Evolutionary conservation across 2,113 vertebrate species (phyloP), one percentile per base, ranked within the genome.

Genomic region (Dissostichus mawsoni): DNA sequence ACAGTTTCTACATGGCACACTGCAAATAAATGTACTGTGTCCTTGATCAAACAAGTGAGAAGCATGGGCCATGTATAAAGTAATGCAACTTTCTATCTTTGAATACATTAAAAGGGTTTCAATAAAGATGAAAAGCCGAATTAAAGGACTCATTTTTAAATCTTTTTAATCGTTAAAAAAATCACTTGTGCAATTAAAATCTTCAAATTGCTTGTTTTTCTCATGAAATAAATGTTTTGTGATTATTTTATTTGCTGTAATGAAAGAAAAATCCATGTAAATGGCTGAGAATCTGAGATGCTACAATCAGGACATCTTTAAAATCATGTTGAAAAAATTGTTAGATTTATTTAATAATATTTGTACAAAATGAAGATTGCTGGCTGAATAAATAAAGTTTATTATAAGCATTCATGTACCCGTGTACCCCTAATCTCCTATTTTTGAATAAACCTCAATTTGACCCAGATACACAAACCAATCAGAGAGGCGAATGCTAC

Each of bases 381-480:
- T 18, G 8, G 18, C 8, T 53, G n/a, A 18, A 20, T 50, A 23
- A 33, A 65, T 45, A 5, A 29, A 48, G 25, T 4, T 36, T 20
- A 61, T 20, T 51, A 10, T 69, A 2, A 18, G 9, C 52, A 53
- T 53, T n/a, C 2, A 1, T 61, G 29, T 17, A 33, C 20, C 20
- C 20, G 20, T 20, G 20, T 29, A 41, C 36, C 8, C 16, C 17
- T 25, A 10, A 12, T n/a, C 33, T 11, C 18, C 3, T 33, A n/a
- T 41, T 10, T 29, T 23, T 29, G 33, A 51, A 50, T n/a, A 2
- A 4, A 33, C 55, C 18, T 45, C 13, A 18, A 62, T 20, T 55
- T 56, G 57, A 86, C 72, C 81, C 55, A 84, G 11, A 78, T 86
- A 12, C 20, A 47, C n/a, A 0, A 64, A 74, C 93, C 92, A 93